A percentile compares a stretch with the other conserved stretches of the same genome.
Conservation (phyloP, 2,797 vertebrate genomes). For the Chaetophractus vellerosus region DNA sequence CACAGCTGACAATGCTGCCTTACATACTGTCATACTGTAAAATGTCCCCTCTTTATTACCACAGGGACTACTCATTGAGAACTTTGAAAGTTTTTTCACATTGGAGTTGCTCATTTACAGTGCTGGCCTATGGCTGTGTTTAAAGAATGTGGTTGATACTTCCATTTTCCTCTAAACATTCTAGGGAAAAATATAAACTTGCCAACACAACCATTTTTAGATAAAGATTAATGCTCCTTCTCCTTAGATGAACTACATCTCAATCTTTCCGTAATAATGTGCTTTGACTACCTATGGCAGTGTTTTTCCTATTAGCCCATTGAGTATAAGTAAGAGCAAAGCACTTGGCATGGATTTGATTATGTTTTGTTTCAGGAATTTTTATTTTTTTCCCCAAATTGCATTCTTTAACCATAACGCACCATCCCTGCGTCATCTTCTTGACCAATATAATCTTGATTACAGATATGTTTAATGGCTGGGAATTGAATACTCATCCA, state of each 20-base stretch:
- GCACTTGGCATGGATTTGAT: not conserved
- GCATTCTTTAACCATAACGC: not conserved
- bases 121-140: constrained; percentile 88
- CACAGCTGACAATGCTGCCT: constrained; percentile 92
- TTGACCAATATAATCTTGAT: constrained; percentile 55
- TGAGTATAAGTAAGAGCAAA: constrained; percentile 37
- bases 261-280: constrained; percentile 70
- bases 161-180: constrained; percentile 85
- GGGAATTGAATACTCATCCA: constrained; percentile 27
- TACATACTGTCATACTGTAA: constrained; percentile 90
- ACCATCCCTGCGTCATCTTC: not conserved
- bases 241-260: constrained; percentile 64
- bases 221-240: constrained; percentile 84
- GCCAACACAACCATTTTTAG: constrained; percentile 82
- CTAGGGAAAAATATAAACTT: constrained; percentile 76
- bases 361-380: constrained; percentile 40
- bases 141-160: constrained; percentile 86
- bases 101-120: constrained; percentile 87
- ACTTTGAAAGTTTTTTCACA: constrained; percentile 89
- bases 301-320: not conserved
- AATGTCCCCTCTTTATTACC: constrained; percentile 91
- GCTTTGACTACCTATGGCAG: constrained; percentile 59
- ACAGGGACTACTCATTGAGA: constrained; percentile 90
- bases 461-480: not conserved
- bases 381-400: constrained; percentile 26